Conservation (phyloP, 2,113 vertebrate species). For the Puffinus mauretanicus region DNA sequence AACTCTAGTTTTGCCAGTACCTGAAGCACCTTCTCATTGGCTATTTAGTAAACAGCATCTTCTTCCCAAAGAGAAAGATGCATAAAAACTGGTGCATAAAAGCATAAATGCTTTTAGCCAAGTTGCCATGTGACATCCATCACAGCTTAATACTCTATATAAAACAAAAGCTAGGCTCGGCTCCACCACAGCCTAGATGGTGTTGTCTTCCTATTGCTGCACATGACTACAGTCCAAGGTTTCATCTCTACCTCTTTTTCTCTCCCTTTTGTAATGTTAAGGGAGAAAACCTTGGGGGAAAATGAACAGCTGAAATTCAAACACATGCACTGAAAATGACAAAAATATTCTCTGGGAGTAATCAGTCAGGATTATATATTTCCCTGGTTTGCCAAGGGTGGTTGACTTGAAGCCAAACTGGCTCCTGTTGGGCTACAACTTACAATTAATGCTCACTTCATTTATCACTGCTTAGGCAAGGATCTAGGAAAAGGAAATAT, state of each 20-base stretch:
- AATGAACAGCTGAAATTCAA: conserved; percentile 45
- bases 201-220: neutral
- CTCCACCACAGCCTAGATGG: neutral
- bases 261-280: neutral
- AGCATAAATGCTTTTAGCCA: neutral
- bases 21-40: neutral
- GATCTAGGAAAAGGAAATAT: conserved; percentile 28
- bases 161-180: conserved; percentile 15
- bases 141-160: neutral
- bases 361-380: conserved; percentile 68
- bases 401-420: conserved; percentile 61
- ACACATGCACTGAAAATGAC: conserved; percentile 29
- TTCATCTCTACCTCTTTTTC: conserved; percentile 28
- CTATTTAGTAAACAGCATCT: neutral
- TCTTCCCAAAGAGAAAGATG: neutral
- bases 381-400: conserved; percentile 40
- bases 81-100: neutral
- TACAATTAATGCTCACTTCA: conserved; percentile 56
- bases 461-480: conserved; percentile 60
- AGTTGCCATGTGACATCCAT: conserved; percentile 6
- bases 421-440: conserved; percentile 54
- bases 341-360: conserved; percentile 66
- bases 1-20: neutral
- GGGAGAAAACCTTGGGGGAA: neutral
- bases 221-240: conserved; percentile 22